These are phyloP conservation scores for Aurelia sp. DNA, from an alignment of 30 jellyfish, hydroid and myxozoan genomes.

Conservation along the genomic window DNA sequence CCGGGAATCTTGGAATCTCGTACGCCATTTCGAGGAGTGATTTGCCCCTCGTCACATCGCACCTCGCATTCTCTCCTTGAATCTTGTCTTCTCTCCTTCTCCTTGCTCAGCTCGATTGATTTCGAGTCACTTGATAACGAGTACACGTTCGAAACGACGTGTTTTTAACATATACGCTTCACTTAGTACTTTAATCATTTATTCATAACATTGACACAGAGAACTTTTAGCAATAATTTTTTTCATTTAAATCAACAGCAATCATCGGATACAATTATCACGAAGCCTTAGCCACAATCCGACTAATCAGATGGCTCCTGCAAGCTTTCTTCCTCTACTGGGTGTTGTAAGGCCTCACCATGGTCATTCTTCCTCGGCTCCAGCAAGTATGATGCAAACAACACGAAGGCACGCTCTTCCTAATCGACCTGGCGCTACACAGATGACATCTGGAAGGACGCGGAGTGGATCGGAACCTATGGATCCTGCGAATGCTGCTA, in stretches of 20 bases:
- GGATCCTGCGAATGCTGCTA: slow-evolving; percentile 43
- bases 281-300: slow-evolving; percentile 19
- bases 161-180: no score
- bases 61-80: no score
- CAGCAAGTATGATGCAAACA: slow-evolving; percentile 13
- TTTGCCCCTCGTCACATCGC: no score
- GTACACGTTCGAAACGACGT: no score
- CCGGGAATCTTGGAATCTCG: no score
- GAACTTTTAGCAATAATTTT: neutral
- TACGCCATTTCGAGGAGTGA: no score
- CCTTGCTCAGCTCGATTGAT: no score
- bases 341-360: slow-evolving; percentile 4
- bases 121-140: no score
- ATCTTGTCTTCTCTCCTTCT: no score
- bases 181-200: no score
- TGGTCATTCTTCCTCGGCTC: slow-evolving; percentile 63
- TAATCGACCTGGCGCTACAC: slow-evolving; percentile 2
- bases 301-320: neutral
- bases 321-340: no score
- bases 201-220: no score
- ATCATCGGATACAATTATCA: slow-evolving; percentile 17
- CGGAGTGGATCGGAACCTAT: slow-evolving; percentile 62
- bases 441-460: slow-evolving; percentile 17
- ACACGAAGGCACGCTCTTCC: slow-evolving; percentile 18
- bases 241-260: slow-evolving; percentile 6